Evolutionary conservation across 1,140 invertebrate species (phyloP), one percentile per base, ranked within the genome.

Genomic region (Lutraria rhynchaena): DNA sequence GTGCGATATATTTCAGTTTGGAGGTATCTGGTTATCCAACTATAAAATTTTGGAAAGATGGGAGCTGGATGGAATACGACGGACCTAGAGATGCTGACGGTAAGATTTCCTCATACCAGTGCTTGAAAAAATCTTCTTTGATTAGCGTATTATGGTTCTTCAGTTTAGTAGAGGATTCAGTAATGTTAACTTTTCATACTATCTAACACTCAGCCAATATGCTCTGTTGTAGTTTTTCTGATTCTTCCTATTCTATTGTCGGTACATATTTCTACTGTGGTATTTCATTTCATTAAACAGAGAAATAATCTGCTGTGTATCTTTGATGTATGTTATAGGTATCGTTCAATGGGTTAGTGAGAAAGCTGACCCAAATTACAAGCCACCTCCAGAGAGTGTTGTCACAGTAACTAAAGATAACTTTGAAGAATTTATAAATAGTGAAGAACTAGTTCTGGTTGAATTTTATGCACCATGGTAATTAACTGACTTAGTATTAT

Each of bases 391-490:
- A 75, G 92, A 93, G 46, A 90, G 91, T 82, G 94, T 95, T n/a
- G 85, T 95, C 78, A 92, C 92, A n/a, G 86, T 95, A 29, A 94
- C 93, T 0, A 87, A 88, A 7, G 93, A 93, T 61, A 94, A 94
- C 80, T 95, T 95, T 87, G 91, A 92, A 37, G 91, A 93, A 19
- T 92, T 92, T 83, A 87, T 94, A 31, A 90, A 91, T 35, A 90
- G 92, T 41, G 88, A 93, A 61, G 89, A 93, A 17, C 87, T 95
- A 19, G 93, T 93, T 19, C 89, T 95, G n/a, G 93, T 95, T 1
- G 94, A 94, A 85, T 95, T 95, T 86, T 95, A 95, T 91, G 94
- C 94, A 63, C 94, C 94, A 37, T 95, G 94, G 93, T 94, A 91
- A 84, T 86, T 65, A 5, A n/a, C n/a, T n/a, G n/a, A n/a, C n/a